phyloP scores from a whole-genome alignment of 2,797 vertebrate genomes.

The Epinephelus awoara region DNA sequence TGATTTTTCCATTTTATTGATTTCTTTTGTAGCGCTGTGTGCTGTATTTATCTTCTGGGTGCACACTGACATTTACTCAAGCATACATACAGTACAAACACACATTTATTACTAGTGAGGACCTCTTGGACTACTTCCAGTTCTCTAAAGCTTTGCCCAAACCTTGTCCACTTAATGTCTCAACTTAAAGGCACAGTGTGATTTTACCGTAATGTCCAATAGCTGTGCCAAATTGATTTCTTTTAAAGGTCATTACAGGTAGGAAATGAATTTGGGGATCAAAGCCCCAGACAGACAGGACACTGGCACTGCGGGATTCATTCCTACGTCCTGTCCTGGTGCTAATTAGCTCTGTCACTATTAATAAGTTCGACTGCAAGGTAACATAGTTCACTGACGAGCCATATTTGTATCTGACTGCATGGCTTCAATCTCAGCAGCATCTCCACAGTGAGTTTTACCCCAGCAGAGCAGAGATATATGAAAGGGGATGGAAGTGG shows the following conservation, averaged over 20 bases:
- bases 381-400: not conserved
- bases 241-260: constrained; percentile 9
- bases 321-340: not conserved
- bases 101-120: constrained; percentile 42
- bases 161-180: constrained; percentile 17
- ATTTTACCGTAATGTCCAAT: constrained; percentile 7
- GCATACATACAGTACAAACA: constrained; percentile 47
- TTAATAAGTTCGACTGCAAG: not conserved
- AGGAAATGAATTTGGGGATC: not conserved
- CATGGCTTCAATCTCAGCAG: constrained; percentile 3
- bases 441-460: constrained; percentile 7
- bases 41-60: constrained; percentile 60
- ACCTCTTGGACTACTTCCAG: constrained; percentile 19
- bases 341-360: too few relatives aligned
- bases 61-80: constrained; percentile 58
- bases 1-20: constrained; percentile 49
- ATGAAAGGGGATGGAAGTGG: constrained; percentile 2
- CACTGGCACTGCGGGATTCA: not conserved
- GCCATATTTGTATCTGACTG: not conserved
- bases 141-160: constrained; percentile 13
- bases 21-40: constrained; percentile 51
- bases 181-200: constrained; percentile 2
- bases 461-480: not conserved
- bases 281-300: not conserved
- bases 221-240: not conserved